Percentiles rank a stretch among this genome's conserved stretches.
Conservation (phyloP, 2,113 vertebrate species). For the Glareola pratincola region DNA sequence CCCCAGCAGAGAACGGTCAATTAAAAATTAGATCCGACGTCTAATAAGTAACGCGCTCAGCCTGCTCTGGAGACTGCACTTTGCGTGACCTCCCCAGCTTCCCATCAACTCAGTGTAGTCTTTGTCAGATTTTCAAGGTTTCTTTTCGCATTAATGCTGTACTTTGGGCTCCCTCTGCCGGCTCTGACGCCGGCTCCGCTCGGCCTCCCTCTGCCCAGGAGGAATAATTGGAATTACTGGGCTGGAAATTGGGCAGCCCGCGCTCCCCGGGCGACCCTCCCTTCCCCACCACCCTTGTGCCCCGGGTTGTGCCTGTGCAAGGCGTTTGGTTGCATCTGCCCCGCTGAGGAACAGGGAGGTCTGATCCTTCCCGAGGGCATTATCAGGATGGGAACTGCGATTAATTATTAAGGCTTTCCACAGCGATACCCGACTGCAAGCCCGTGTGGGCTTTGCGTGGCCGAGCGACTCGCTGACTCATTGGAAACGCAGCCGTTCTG, state of each 20-base stretch:
- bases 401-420: constrained; percentile 52
- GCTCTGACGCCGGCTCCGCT: background rate
- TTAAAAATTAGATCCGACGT: background rate
- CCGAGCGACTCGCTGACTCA: constrained; percentile 15
- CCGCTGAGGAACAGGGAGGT: background rate
- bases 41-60: background rate
- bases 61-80: constrained; percentile 18
- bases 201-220: background rate
- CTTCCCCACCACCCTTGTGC: background rate
- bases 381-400: background rate
- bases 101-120: background rate
- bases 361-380: constrained; percentile 14
- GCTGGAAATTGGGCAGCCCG: background rate
- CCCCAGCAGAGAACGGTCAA: background rate
- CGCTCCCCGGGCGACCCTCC: background rate
- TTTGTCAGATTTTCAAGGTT: constrained; percentile 14
- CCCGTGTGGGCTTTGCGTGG: background rate
- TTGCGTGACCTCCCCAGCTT: constrained; percentile 47
- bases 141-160: background rate
- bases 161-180: constrained; percentile 68
- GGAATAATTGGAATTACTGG: background rate
- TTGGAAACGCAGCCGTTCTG: background rate
- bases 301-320: background rate
- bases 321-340: background rate
- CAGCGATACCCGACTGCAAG: background rate